Conservation (phyloP, 2,888 invertebrate genomes). For the Diarsia brunnea region DNA sequence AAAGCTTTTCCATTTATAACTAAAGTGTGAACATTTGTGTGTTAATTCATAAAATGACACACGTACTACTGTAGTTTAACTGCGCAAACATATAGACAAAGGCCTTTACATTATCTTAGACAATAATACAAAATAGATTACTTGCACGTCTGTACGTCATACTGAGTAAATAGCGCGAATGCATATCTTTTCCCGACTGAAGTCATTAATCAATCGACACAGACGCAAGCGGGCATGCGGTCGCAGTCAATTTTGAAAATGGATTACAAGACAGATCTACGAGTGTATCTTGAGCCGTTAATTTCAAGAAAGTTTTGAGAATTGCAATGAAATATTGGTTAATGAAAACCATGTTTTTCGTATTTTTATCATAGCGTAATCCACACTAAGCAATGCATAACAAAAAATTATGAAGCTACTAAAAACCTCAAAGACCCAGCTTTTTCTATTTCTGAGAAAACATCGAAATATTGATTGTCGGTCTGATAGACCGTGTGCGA, state of each 20-base stretch:
- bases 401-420: too few relatives aligned
- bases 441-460: too few relatives aligned
- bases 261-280: constrained; percentile 15
- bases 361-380: too few relatives aligned
- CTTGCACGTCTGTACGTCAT: constrained; percentile 20
- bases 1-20: background rate
- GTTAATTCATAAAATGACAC: background rate
- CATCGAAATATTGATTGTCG: too few relatives aligned
- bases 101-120: constrained; percentile 18
- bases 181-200: constrained; percentile 22
- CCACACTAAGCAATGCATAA: too few relatives aligned
- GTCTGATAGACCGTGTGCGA: too few relatives aligned
- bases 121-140: constrained; percentile 27
- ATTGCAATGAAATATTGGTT: background rate
- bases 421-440: too few relatives aligned
- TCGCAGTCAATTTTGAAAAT: constrained; percentile 50
- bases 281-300: background rate
- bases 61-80: background rate
- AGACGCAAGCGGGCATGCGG: constrained; percentile 20
- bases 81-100: constrained; percentile 21
- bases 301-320: constrained; percentile 4
- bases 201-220: constrained; percentile 40
- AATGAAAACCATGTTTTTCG: background rate
- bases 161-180: constrained; percentile 32
- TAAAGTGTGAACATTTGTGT: background rate